These are phyloP conservation scores for Tamias sibiricus DNA, from an alignment of 2,113 vertebrate species.

Conservation along the genomic window DNA sequence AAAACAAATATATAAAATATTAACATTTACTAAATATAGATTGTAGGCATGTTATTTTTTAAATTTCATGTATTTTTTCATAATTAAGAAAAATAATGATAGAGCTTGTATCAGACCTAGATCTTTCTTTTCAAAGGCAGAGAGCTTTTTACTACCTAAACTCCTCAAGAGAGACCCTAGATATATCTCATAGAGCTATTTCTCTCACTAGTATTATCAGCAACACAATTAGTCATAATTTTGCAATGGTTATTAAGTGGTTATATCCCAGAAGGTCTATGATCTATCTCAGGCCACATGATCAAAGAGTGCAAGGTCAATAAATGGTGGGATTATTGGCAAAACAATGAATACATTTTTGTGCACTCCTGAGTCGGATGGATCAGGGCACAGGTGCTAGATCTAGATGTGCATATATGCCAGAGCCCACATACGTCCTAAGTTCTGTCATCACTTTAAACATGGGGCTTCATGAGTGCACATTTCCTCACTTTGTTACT, in stretches of 20 bases:
- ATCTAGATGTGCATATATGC: not conserved
- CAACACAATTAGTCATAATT: not conserved
- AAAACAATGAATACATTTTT: conserved; percentile 28
- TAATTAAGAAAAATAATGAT: not conserved
- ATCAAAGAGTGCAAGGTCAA: not conserved
- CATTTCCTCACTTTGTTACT: not conserved
- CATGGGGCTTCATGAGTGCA: not conserved
- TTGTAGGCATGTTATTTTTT: not conserved
- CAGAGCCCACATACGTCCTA: not conserved
- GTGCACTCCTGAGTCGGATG: not conserved
- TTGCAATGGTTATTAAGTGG: conserved; percentile 1
- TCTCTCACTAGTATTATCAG: not conserved
- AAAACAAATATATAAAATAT: conserved; percentile 23
- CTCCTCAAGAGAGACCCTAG: not conserved
- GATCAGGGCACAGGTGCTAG: not conserved
- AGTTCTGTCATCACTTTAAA: not conserved
- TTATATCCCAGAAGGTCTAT: not conserved
- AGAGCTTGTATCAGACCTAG: not conserved
- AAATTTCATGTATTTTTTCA: not conserved
- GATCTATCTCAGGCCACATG: not conserved
- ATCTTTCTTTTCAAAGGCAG: not conserved
- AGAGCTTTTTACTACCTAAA: not conserved
- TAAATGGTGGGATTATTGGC: not conserved
- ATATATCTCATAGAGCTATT: not conserved
- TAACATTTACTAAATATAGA: conserved; percentile 2